Conservation (phyloP, 2,113 vertebrate species). For the Baryphthengus martii region DNA sequence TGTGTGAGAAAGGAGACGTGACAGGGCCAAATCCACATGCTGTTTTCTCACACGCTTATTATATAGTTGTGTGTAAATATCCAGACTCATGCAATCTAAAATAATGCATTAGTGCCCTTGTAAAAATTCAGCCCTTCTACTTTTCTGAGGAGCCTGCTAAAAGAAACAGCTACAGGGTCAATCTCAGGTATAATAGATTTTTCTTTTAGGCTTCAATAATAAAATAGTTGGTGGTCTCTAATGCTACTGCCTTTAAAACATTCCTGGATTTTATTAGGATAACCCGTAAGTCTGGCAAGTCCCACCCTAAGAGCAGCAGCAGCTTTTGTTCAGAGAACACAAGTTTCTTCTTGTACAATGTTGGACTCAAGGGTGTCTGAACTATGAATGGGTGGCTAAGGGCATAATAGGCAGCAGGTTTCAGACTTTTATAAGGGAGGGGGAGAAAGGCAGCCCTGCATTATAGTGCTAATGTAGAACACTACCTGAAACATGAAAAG, state of each 20-base stretch:
- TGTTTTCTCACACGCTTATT: neutral
- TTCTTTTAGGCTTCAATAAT: conserved; percentile 69
- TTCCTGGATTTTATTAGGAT: conserved; percentile 77
- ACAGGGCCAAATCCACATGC: neutral
- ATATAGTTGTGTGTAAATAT: neutral
- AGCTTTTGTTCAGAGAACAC: conserved; percentile 66
- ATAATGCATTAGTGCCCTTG: neutral
- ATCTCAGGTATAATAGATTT: conserved; percentile 46
- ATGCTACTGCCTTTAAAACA: conserved; percentile 69
- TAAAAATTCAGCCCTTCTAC: conserved; percentile 18
- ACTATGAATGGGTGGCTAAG: conserved; percentile 24
- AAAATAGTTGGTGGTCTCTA: conserved; percentile 76
- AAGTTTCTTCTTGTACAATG: conserved; percentile 62
- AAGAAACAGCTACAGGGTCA: conserved; percentile 22
- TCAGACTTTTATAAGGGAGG: neutral
- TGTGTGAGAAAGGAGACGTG: neutral
- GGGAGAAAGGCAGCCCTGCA: neutral
- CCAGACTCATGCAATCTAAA: neutral
- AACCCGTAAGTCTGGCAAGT: conserved; percentile 70
- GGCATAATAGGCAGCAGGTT: conserved; percentile 61
- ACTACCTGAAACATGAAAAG: conserved; percentile 34
- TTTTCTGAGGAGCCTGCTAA: conserved; percentile 26
- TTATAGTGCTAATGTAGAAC: conserved; percentile 51
- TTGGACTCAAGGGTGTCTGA: conserved; percentile 62
- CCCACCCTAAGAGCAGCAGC: conserved; percentile 62